Base-by-base conservation (phyloP, 2,797 vertebrate species). In the Ctenopoma kingsleyae region DNA sequence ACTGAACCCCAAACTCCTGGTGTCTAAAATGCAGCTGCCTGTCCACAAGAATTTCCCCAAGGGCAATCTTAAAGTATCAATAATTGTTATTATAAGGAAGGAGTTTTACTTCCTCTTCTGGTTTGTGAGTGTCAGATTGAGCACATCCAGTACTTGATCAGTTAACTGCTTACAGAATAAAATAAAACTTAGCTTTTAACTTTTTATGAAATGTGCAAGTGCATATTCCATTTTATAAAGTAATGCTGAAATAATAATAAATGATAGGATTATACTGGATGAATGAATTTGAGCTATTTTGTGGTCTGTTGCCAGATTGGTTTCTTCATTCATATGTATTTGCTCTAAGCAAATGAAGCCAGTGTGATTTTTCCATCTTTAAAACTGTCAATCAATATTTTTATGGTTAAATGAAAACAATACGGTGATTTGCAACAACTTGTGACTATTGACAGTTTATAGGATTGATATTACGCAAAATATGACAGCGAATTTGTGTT, bases 381-480 rank as follows among this genome's bases (percentile, higher is more conserved):
- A 38, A 63, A 62, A 11, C 19, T 27, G 38, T 61, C 20, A 19
- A 3, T 55, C 58, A 53, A 15, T 35, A 20, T 76, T 25, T 81
- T 71, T 67, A 63, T 56, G 63, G 61, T 11, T 41, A 22, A 23
- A 52, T 66, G 50, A 71, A 56, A 83, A 83, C 51, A 55, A 38
- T 1, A 9, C 17, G 25, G 32, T 36, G 4, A 17, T 30, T 17
- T 40, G 30, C 36, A 73, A 19, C 27, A 70, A 60, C 69, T 73
- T 66, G 59, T 63, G 53, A 72, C 27, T 71, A 75, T 46, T 46
- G 69, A 41, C 35, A 65, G 30, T 65, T 90, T 68, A 78, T 25
- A 22, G 54, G 68, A 19, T 1, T 41, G 46, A 53, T 79, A 3
- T 80, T 71, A 47, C 52, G 55, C 11, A 60, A 73, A 10, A 3